Percentiles rank a stretch among this genome's conserved stretches.
Evolutionary conservation across 2,797 vertebrate species (phyloP).

Genomic region (Trichosurus vulpecula): DNA sequence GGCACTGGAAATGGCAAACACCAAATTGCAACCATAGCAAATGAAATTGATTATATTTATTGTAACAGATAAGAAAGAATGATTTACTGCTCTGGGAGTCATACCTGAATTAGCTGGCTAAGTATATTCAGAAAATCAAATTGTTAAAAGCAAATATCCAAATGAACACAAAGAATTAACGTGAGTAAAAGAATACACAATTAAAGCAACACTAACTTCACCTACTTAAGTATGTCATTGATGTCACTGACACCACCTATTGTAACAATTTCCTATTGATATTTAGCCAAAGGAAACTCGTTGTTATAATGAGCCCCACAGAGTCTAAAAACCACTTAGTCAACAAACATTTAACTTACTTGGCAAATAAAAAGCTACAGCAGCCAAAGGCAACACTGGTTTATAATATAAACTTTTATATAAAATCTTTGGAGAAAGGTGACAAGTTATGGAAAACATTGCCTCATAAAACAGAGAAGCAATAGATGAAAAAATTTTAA

Average conservation of each 20-base stretch:
- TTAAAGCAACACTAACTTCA: neutral
- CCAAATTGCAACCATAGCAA: neutral
- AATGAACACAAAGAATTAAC: neutral
- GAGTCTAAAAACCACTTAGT: neutral
- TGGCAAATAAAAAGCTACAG: neutral
- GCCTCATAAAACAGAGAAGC: neutral
- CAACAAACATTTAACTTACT: neutral
- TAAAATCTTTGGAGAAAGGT: neutral
- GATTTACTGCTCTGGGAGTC: neutral
- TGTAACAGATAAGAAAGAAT: neutral
- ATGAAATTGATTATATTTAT: neutral
- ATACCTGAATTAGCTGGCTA: neutral
- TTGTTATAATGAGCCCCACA: neutral
- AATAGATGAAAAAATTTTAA: neutral
- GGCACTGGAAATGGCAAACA: neutral
- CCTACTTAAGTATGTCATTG: neutral
- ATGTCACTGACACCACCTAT: neutral
- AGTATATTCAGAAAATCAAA: neutral
- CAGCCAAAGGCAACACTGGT: neutral
- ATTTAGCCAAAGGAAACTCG: neutral
- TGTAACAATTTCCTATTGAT: neutral
- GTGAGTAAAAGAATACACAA: neutral
- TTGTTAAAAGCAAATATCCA: neutral
- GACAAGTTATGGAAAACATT: neutral
- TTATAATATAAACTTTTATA: neutral